Evolutionary conservation across 2,113 vertebrate species (phyloP).

Genomic region (Ovis aries): ARS-UI_Ramb_v3.0 NC_056061.1:57248501-57249000

Average conservation of each 20-base stretch:
- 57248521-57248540: background rate
- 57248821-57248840: background rate
- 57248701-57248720: background rate
- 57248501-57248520: no score
- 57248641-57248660: background rate
- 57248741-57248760: background rate
- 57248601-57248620: background rate
- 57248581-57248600: background rate
- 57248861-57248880: background rate
- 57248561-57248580: background rate
- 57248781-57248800: background rate
- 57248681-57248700: background rate
- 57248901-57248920: background rate
- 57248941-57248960: background rate
- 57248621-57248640: background rate
- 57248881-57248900: background rate
- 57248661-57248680: background rate
- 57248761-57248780: background rate
- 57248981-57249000: background rate
- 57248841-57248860: background rate
- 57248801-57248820: background rate
- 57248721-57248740: background rate
- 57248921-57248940: background rate
- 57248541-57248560: background rate
- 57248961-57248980: background rate